A percentile compares a stretch with the other conserved stretches of the same genome.
phyloP scores from a whole-genome alignment of 37 sponge, comb jelly and placozoan species.

The Haliclona indistincta region DNA sequence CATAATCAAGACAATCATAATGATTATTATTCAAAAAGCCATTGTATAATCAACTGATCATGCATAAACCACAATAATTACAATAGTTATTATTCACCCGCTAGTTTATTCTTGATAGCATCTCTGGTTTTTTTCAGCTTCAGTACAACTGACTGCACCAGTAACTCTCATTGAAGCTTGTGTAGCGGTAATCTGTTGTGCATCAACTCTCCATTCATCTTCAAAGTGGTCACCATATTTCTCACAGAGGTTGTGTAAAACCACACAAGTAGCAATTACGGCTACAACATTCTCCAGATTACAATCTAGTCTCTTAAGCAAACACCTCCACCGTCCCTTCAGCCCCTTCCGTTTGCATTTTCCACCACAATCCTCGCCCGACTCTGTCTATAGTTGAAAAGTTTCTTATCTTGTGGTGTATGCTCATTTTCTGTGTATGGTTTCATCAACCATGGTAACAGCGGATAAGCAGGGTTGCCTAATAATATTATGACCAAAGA shows the following conservation, averaged over 20 bases:
- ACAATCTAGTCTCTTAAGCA: slow-evolving; percentile 33
- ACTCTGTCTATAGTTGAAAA: slow-evolving; percentile 41
- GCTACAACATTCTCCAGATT: background rate
- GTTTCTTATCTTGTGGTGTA: background rate
- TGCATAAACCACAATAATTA: no score
- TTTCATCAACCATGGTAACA: slow-evolving; percentile 49
- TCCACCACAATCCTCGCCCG: slow-evolving; percentile 53
- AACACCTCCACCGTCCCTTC: slow-evolving; percentile 51
- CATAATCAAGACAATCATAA: no score
- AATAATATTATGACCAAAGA: slow-evolving; percentile 26
- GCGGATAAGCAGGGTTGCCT: slow-evolving; percentile 58
- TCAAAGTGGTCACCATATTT: slow-evolving; percentile 6
- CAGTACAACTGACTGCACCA: no score
- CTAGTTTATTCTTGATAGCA: no score
- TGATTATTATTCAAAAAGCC: no score
- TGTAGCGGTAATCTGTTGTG: no score
- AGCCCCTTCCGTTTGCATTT: slow-evolving; percentile 41
- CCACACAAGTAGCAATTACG: background rate
- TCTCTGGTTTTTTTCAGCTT: no score
- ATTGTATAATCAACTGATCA: no score
- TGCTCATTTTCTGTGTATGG: slow-evolving; percentile 32
- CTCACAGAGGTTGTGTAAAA: slow-evolving; percentile 10
- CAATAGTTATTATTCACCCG: no score
- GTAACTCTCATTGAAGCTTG: no score
- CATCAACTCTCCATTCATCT: slow-evolving; percentile 7